Evolutionary conservation across 2,888 invertebrate species (phyloP).

Genomic region (Odontocerum albicorne): DNA sequence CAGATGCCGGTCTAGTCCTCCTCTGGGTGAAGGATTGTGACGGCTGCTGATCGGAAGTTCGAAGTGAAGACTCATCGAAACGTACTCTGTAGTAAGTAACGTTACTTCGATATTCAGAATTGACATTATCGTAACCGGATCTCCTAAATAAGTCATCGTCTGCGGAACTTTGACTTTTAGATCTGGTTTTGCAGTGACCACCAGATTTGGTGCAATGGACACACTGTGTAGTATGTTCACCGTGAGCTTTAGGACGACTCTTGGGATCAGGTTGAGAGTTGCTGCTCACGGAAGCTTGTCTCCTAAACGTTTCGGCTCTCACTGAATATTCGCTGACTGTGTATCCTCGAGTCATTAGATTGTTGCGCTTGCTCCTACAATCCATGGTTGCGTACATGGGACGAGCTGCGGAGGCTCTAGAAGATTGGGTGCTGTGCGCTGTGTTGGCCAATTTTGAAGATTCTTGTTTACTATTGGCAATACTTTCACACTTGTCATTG

Average conservation of each 20-base stretch:
- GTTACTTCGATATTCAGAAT: conserved; percentile 13
- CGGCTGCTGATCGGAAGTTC: conserved; percentile 18
- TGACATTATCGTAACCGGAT: conserved; percentile 18
- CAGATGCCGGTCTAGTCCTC: conserved; percentile 17
- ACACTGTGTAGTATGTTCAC: conserved; percentile 16
- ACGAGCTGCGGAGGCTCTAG: conserved; percentile 11
- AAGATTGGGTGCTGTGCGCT: conserved; percentile 7
- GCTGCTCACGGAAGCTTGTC: conserved; percentile 29
- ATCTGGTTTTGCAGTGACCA: conserved; percentile 29
- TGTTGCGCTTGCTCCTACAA: conserved; percentile 28
- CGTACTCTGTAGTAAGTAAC: conserved; percentile 30
- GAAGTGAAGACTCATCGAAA: conserved; percentile 28
- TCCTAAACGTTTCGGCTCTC: conserved; percentile 25
- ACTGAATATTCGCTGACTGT: conserved; percentile 31
- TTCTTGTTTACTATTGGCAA: conserved; percentile 10
- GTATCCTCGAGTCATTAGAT: conserved; percentile 30
- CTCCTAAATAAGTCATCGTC: conserved; percentile 28
- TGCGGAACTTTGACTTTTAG: conserved; percentile 32
- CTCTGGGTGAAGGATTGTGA: conserved; percentile 4
- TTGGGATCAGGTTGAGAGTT: conserved; percentile 6
- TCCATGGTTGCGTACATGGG: conserved; percentile 35
- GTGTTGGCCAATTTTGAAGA: conserved; percentile 2
- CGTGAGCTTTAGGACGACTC: not conserved
- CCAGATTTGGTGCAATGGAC: conserved; percentile 5
- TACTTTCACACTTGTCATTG: conserved; percentile 33